A percentile compares a stretch with the other conserved stretches of the same genome.
Conservation (phyloP, 2,888 invertebrate genomes). For the Drosophila pseudotalamancana region DNA sequence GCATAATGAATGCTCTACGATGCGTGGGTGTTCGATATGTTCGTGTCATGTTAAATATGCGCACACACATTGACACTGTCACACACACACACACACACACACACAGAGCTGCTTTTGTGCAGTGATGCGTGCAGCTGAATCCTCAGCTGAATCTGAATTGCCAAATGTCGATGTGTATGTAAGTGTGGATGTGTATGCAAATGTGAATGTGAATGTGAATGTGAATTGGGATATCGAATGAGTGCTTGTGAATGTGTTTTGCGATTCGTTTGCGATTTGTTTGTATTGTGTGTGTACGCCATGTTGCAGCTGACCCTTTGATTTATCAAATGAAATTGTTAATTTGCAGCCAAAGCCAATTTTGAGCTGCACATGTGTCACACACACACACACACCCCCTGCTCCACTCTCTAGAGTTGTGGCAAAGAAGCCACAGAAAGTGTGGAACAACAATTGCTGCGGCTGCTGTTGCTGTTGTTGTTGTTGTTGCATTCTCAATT, state of each 20-base stretch:
- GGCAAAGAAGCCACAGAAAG: conserved; percentile 28
- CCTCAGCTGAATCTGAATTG: conserved; percentile 33
- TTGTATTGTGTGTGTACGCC: conserved; percentile 27
- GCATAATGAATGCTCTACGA: conserved; percentile 74
- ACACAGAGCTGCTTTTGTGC: conserved; percentile 50
- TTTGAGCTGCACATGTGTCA: conserved; percentile 48
- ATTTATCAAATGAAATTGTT: conserved; percentile 79
- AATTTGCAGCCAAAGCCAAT: conserved; percentile 73
- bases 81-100: conserved; percentile 3
- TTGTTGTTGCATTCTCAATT: conserved; percentile 8
- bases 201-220: conserved; percentile 24
- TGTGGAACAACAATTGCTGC: conserved; percentile 31
- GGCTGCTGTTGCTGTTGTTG: conserved; percentile 25
- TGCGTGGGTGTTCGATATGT: conserved; percentile 77
- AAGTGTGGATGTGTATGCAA: conserved; percentile 3
- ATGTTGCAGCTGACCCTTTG: conserved; percentile 62
- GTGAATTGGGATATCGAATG: conserved; percentile 17
- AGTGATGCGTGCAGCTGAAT: conserved; percentile 63
- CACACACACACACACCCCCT: neutral
- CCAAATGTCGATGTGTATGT: conserved; percentile 18
- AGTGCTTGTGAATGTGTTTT: conserved; percentile 7
- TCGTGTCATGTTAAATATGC: conserved; percentile 73
- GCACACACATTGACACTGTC: conserved; percentile 6
- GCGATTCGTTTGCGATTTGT: conserved; percentile 24
- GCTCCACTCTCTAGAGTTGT: neutral